Conservation (phyloP, 2,888 invertebrate genomes). For the Sceliomorpha sp. region DNA sequence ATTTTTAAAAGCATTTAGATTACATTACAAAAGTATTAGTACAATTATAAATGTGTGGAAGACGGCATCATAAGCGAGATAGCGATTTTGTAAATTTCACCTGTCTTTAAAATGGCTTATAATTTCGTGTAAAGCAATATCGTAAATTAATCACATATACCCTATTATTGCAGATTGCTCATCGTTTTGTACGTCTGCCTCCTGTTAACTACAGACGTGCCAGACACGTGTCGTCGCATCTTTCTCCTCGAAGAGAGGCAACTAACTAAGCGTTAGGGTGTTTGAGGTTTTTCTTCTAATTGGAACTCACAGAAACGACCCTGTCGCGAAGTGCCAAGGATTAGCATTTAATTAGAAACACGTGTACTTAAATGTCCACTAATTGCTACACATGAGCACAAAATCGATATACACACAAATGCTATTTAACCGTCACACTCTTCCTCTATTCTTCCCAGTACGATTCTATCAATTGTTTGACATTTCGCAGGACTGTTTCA, state of each 20-base stretch:
- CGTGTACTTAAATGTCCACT: slow-evolving; percentile 75
- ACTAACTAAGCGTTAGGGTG: slow-evolving; percentile 41
- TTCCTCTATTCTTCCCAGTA: too few relatives aligned
- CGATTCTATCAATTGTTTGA: too few relatives aligned
- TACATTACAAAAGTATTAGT: too few relatives aligned
- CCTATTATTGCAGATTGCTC: too few relatives aligned
- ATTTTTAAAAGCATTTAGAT: too few relatives aligned
- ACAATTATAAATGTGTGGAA: too few relatives aligned
- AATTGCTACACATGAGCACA: slow-evolving; percentile 68
- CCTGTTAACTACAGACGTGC: slow-evolving; percentile 24
- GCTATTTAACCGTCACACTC: background rate
- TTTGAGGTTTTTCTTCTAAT: slow-evolving; percentile 67
- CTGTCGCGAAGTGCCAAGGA: slow-evolving; percentile 66
- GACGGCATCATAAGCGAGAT: too few relatives aligned
- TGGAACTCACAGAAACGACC: slow-evolving; percentile 63
- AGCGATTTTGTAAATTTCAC: too few relatives aligned
- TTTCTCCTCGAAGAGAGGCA: slow-evolving; percentile 39
- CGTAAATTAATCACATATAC: too few relatives aligned
- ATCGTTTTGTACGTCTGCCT: too few relatives aligned
- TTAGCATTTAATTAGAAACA: slow-evolving; percentile 70
- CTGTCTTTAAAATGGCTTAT: too few relatives aligned
- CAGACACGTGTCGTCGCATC: slow-evolving; percentile 60
- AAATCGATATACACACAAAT: slow-evolving; percentile 29
- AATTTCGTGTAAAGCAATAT: too few relatives aligned
- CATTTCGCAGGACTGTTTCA: background rate